Evolutionary conservation across 1,140 invertebrate species (phyloP).

Genomic region (Eupristina koningsbergeri): DNA sequence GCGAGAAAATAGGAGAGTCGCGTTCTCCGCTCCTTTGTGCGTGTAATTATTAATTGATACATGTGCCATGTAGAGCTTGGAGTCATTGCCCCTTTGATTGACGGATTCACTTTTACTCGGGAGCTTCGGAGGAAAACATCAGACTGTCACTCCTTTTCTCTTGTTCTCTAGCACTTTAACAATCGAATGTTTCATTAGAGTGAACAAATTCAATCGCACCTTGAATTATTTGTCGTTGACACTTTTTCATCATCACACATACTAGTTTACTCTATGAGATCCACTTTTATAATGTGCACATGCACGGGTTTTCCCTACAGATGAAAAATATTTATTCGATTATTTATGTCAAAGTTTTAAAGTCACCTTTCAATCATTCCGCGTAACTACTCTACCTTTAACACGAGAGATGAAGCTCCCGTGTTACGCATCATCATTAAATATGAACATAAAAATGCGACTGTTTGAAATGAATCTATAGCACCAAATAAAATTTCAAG

Average conservation of each 20-base stretch:
- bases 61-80: too few relatives aligned
- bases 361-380: neutral
- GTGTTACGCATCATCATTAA: neutral
- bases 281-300: neutral
- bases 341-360: neutral
- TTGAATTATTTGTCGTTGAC: neutral
- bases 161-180: neutral
- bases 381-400: neutral
- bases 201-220: neutral
- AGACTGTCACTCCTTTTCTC: too few relatives aligned
- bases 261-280: neutral
- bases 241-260: too few relatives aligned
- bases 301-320: neutral
- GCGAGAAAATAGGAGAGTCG: neutral
- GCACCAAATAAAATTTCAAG: neutral
- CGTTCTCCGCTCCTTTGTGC: neutral
- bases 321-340: neutral
- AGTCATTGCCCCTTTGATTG: neutral
- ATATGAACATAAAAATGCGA: neutral
- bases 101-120: too few relatives aligned
- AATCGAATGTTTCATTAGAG: neutral
- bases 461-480: neutral
- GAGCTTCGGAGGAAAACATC: too few relatives aligned
- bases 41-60: slow-evolving; percentile 23
- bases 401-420: too few relatives aligned